These are phyloP conservation scores for Coracopsis vasa DNA, from an alignment of 2,113 vertebrate species.

Conservation along the genomic window DNA sequence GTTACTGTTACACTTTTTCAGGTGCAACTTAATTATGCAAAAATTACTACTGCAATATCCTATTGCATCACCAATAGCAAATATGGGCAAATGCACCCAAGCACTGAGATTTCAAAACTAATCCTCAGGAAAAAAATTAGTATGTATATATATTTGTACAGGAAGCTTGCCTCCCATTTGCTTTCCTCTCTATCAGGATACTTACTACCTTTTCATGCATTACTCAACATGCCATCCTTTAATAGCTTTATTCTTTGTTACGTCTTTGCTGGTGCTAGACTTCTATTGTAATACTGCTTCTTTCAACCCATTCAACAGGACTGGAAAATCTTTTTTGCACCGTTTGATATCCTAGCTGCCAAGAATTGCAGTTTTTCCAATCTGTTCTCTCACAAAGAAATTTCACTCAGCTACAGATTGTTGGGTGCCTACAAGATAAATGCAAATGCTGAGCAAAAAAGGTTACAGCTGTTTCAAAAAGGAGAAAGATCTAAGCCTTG, in stretches of 20 bases:
- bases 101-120: background rate
- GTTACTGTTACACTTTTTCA: background rate
- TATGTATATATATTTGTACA: background rate
- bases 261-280: background rate
- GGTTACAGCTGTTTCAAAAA: background rate
- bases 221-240: constrained; percentile 24
- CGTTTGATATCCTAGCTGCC: constrained; percentile 32
- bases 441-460: background rate
- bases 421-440: background rate
- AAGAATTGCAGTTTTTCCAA: constrained; percentile 16
- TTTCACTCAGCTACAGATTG: constrained; percentile 5
- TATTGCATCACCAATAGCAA: background rate
- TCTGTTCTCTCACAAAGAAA: constrained; percentile 15
- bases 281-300: background rate
- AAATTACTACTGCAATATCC: background rate
- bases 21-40: background rate
- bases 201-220: background rate
- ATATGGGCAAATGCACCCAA: background rate
- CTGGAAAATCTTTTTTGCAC: constrained; percentile 25
- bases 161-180: background rate
- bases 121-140: background rate
- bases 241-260: constrained; percentile 10
- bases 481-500: background rate
- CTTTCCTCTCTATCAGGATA: background rate
- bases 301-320: background rate